phyloP scores from a whole-genome alignment of 2,888 invertebrate genomes.

The Orchesellides sinensis region DNA sequence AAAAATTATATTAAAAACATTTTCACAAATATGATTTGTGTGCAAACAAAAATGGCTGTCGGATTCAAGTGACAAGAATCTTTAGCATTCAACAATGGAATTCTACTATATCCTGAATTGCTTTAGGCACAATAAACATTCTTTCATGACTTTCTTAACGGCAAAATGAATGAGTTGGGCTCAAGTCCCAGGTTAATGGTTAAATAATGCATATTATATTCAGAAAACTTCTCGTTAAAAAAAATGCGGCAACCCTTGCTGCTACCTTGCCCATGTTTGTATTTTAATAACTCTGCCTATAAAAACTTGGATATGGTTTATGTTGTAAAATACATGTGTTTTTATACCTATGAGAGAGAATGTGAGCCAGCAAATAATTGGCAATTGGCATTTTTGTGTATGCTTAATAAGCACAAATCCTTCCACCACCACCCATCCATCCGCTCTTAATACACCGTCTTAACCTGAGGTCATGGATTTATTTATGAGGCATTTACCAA shows the following conservation, averaged over 20 bases:
- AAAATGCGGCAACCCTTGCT: too few species aligned
- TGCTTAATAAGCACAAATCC: slow-evolving; percentile 6
- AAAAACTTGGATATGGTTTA: too few species aligned
- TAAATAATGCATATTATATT: slow-evolving; percentile 10
- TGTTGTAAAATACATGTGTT: too few species aligned
- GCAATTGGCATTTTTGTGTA: slow-evolving; percentile 7
- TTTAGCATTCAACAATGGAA: too few species aligned
- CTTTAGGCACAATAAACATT: background rate
- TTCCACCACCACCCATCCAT: slow-evolving; percentile 4
- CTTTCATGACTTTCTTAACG: background rate
- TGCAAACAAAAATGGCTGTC: too few species aligned
- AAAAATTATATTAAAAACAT: too few species aligned
- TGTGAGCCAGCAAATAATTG: slow-evolving; percentile 11
- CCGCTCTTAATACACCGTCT: background rate
- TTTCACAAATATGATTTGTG: too few species aligned
- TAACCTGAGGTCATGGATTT: slow-evolving; percentile 7
- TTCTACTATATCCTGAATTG: background rate
- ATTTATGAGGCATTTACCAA: background rate
- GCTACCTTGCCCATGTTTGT: too few species aligned
- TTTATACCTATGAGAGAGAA: background rate
- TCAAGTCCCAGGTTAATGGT: slow-evolving; percentile 4
- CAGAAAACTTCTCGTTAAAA: too few species aligned
- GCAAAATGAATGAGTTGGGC: slow-evolving; percentile 4
- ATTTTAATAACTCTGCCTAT: too few species aligned
- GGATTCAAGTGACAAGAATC: too few species aligned